Conservation (phyloP, 1,140 invertebrate species). For the Drosophila hydei region DNA sequence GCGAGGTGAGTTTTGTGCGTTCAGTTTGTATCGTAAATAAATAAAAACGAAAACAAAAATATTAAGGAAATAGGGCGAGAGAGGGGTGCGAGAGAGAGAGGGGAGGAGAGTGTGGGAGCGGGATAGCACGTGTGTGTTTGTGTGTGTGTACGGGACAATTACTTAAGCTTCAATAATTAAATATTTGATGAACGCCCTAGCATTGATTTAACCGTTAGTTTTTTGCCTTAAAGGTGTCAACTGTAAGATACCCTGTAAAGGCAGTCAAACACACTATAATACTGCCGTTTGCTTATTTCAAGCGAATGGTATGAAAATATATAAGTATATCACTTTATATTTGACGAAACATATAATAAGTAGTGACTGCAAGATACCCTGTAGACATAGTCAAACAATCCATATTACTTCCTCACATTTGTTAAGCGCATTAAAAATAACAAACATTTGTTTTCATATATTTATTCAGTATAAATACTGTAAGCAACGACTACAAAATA, state of each 20-base stretch:
- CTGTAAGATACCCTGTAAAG: conserved; percentile 13
- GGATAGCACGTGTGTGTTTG: conserved; percentile 5
- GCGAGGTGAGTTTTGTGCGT: conserved; percentile 30
- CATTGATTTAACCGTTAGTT: conserved; percentile 33
- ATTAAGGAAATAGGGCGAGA: conserved; percentile 35
- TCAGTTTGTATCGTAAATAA: conserved; percentile 59
- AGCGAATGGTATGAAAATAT: neutral
- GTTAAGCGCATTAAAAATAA: too few species aligned
- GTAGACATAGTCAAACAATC: neutral
- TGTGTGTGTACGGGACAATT: conserved; percentile 17
- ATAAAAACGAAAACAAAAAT: conserved; percentile 56
- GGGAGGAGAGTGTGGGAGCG: neutral
- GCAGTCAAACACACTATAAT: too few species aligned
- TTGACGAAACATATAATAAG: too few species aligned
- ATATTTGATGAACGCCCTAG: conserved; percentile 42
- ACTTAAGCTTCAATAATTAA: conserved; percentile 42
- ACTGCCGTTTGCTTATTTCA: neutral
- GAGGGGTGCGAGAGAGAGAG: neutral
- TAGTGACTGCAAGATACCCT: neutral
- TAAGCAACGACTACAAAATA: neutral
- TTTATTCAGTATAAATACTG: too few species aligned
- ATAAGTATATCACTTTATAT: neutral
- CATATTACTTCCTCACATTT: too few species aligned
- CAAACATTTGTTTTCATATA: too few species aligned
- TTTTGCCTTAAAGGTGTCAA: neutral